These are phyloP conservation scores for Antennarius maculatus DNA, from an alignment of 2,797 vertebrate species.

Conservation along the genomic window DNA sequence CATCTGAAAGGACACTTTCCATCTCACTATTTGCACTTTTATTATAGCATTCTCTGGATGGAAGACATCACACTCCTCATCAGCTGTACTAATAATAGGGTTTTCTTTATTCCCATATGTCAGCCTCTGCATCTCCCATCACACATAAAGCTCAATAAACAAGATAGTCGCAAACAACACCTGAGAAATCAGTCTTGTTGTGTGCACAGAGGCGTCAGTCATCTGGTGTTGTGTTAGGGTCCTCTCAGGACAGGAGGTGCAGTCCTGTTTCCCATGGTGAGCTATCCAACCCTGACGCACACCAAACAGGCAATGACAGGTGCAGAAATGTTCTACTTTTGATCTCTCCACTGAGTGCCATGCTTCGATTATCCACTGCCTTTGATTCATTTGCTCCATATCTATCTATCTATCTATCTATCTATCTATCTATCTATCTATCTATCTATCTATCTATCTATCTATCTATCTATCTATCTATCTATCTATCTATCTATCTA, in stretches of 20 bases:
- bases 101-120: constrained; percentile 8
- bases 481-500: constrained; percentile 25
- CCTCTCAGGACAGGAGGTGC: constrained; percentile 30
- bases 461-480: constrained; percentile 10
- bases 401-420: not conserved
- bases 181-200: constrained; percentile 26
- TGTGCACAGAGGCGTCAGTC: constrained; percentile 20
- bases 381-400: constrained; percentile 71
- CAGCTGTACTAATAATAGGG: constrained; percentile 22
- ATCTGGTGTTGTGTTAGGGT: constrained; percentile 10
- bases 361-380: constrained; percentile 64
- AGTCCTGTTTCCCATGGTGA: constrained; percentile 27
- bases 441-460: too few species aligned
- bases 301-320: constrained; percentile 64
- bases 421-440: not conserved
- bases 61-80: constrained; percentile 29
- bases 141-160: constrained; percentile 1
- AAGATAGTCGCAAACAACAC: constrained; percentile 18
- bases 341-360: constrained; percentile 75
- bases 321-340: constrained; percentile 78
- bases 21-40: not conserved
- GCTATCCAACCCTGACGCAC: constrained; percentile 29
- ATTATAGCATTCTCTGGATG: constrained; percentile 23
- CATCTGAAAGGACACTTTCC: not conserved
- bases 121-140: constrained; percentile 2